Evolutionary conservation across 2,888 invertebrate genomes (phyloP).

Genomic region (Choristoneura rosaceana): DNA sequence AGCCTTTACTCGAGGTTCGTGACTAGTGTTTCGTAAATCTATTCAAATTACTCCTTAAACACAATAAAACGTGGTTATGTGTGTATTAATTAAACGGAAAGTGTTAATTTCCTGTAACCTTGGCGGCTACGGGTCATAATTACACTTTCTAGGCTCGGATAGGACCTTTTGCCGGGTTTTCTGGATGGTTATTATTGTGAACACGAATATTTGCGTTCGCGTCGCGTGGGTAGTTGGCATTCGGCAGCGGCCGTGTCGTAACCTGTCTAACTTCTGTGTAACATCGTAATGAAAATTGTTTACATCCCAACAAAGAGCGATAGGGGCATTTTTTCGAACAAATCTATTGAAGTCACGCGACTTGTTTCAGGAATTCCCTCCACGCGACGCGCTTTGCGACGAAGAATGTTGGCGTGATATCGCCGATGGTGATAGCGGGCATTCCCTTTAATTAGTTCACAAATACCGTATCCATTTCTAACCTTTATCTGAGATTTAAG

Average conservation of each 20-base stretch:
- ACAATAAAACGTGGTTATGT: constrained; percentile 34
- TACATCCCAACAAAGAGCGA: constrained; percentile 58
- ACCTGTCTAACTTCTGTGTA: constrained; percentile 67
- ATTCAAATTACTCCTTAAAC: constrained; percentile 32
- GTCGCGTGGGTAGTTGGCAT: constrained; percentile 71
- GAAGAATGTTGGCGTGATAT: constrained; percentile 20
- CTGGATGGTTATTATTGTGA: constrained; percentile 16
- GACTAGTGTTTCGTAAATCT: constrained; percentile 19
- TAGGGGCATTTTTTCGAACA: constrained; percentile 49
- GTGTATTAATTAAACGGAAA: constrained; percentile 40
- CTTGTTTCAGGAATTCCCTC: constrained; percentile 29
- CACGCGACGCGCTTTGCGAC: constrained; percentile 25
- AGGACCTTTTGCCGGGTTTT: constrained; percentile 14
- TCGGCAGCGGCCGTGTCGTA: constrained; percentile 69
- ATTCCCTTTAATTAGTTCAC: constrained; percentile 23
- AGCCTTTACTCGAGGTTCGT: constrained; percentile 22
- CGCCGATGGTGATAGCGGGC: constrained; percentile 23
- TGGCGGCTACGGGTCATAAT: constrained; percentile 21
- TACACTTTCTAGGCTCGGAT: constrained; percentile 28
- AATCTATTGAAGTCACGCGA: constrained; percentile 41
- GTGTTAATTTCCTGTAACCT: constrained; percentile 41
- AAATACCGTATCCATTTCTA: constrained; percentile 20
- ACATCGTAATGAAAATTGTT: constrained; percentile 73
- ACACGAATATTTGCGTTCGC: constrained; percentile 51
- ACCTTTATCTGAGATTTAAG: not conserved